phyloP scores from a whole-genome alignment of 2,797 vertebrate genomes.

The Microctenopoma stevenorrisi region DNA sequence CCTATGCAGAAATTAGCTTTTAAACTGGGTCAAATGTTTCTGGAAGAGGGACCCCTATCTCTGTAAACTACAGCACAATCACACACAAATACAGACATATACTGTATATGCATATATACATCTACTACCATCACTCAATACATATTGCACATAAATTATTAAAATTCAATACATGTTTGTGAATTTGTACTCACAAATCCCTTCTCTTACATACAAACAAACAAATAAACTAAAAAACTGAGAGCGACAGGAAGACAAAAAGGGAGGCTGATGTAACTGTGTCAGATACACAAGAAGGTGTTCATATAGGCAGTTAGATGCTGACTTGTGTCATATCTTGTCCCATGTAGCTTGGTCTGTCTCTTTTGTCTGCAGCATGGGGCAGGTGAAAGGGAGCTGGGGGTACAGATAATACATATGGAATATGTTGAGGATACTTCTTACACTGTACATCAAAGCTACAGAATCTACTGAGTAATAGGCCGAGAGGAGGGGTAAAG shows the following conservation, averaged over 20 bases:
- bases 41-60: neutral
- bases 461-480: slow-evolving; percentile 53
- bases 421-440: slow-evolving; percentile 59
- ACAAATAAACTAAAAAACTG: slow-evolving; percentile 32
- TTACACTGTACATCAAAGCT: slow-evolving; percentile 54
- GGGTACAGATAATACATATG: slow-evolving; percentile 59
- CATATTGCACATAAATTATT: no score
- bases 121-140: no score
- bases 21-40: slow-evolving; percentile 20
- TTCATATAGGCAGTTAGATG: slow-evolving; percentile 43
- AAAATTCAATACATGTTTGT: neutral
- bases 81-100: no score
- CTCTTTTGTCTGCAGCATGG: slow-evolving; percentile 51
- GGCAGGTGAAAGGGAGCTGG: slow-evolving; percentile 54
- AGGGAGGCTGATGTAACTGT: slow-evolving; percentile 15
- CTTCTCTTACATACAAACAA: neutral
- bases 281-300: slow-evolving; percentile 17
- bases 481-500: neutral
- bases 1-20: slow-evolving; percentile 24
- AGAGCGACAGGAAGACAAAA: slow-evolving; percentile 23
- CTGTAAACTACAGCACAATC: no score
- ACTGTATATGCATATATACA: no score
- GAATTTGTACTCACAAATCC: slow-evolving; percentile 16
- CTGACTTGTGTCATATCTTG: slow-evolving; percentile 58
- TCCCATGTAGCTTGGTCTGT: slow-evolving; percentile 59